Percentiles rank a stretch among this genome's conserved stretches.
These are phyloP conservation scores for Aphaenogaster ashmeadi DNA, from an alignment of 1,140 invertebrate genomes.

Conservation along the genomic window DNA sequence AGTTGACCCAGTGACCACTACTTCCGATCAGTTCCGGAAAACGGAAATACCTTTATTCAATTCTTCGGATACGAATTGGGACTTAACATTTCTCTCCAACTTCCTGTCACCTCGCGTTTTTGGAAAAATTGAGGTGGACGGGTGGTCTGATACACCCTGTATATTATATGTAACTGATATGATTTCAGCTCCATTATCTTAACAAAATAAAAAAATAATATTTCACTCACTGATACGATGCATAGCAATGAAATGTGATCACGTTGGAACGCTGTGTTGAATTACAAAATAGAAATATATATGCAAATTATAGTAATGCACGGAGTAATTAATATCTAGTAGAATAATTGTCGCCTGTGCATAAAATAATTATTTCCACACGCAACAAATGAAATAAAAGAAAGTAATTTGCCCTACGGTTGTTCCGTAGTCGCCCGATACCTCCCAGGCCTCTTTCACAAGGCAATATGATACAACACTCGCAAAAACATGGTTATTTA, in stretches of 20 bases:
- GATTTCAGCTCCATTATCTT: background rate
- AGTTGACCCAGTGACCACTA: too few species aligned
- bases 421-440: background rate
- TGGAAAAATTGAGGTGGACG: too few species aligned
- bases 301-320: background rate
- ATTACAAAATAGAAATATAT: background rate
- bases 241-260: background rate
- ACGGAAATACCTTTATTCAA: too few species aligned
- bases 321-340: background rate
- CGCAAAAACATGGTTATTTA: conserved; percentile 2
- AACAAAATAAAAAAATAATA: background rate
- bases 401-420: background rate
- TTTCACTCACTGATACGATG: background rate
- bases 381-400: background rate
- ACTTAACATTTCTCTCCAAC: too few species aligned
- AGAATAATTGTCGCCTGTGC: background rate
- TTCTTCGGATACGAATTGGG: too few species aligned
- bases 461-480: background rate
- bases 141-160: too few species aligned
- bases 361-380: conserved; percentile 2
- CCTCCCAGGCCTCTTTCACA: background rate
- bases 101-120: too few species aligned
- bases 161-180: background rate
- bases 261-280: background rate
- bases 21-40: too few species aligned